Evolutionary conservation across 2,113 vertebrate species (phyloP), one percentile per base, ranked within the genome.

Genomic region (Trochalopteron elliotii): DNA sequence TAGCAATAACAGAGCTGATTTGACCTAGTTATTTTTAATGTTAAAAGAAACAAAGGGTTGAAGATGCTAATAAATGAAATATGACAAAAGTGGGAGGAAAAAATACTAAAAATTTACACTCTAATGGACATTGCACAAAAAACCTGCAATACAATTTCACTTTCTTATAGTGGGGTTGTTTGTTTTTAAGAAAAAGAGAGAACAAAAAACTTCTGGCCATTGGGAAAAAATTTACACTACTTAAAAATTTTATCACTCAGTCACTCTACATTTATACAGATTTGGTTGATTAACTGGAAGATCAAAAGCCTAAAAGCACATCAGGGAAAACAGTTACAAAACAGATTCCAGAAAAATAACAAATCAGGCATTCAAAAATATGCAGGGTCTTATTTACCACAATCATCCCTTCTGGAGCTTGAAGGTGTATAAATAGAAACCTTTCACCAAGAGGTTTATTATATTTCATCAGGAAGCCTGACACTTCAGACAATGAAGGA

Each of bases 401-500:
- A 84, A 19, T 80, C 55, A 90, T 87, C 39, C 44, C 49, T 88
- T 87, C 61, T 49, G 15, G 33, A 76, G 63, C 70, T 40, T 81
- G 77, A 83, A 80, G 28, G 63, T 56, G 28, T 74, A 92, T 67
- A 89, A 94, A 95, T 42, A 93, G 87, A 78, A 92, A 86, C 40
- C 56, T 76, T 93, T 94, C 86, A 82, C 71, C 6, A 20, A 63
- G 64, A 89, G 27, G 8, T 72, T 92, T 94, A 77, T 94, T 67
- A 33, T 42, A 89, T 89, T 91, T 81, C 49, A 40, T 78, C 74
- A 93, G 87, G 42, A 92, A 83, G 76, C 24, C 87, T 95, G 88
- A 94, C 77, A 93, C 56, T 86, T 88, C 83, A 93, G 72, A 80
- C 57, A 93, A 82, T 52, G 79, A 87, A 95, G 72, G 80, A 75